These are phyloP conservation scores for Crambe crambe DNA, from an alignment of 37 sponge, comb jelly and placozoan genomes.

Conservation along the genomic window DNA sequence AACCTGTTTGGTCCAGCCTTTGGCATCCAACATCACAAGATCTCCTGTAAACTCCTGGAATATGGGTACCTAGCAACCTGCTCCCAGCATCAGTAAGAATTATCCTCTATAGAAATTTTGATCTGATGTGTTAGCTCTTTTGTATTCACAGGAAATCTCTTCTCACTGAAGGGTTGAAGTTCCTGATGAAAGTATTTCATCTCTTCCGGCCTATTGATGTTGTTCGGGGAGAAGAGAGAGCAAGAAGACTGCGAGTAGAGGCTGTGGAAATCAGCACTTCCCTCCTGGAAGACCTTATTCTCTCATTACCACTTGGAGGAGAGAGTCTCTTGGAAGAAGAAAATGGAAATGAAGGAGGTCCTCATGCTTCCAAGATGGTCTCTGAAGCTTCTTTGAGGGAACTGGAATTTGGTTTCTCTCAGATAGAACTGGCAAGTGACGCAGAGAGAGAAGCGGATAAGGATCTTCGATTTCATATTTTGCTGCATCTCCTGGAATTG, in stretches of 20 bases:
- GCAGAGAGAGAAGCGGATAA: constrained; percentile 53
- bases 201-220: constrained; percentile 52
- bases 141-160: constrained; percentile 48
- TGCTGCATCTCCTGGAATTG: constrained; percentile 46
- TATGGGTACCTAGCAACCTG: constrained; percentile 62
- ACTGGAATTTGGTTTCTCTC: neutral
- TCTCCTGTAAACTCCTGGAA: constrained; percentile 59
- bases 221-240: constrained; percentile 8
- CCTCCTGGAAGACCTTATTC: constrained; percentile 13
- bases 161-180: constrained; percentile 49
- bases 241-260: neutral
- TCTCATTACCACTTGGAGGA: constrained; percentile 8
- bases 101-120: neutral
- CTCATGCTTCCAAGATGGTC: neutral
- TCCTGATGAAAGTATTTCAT: constrained; percentile 42
- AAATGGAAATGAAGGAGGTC: neutral
- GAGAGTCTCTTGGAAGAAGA: neutral
- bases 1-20: constrained; percentile 83
- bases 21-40: constrained; percentile 46
- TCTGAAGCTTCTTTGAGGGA: neutral
- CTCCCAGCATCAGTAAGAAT: constrained; percentile 58
- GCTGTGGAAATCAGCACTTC: constrained; percentile 1
- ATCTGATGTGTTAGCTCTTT: neutral
- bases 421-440: constrained; percentile 5
- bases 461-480: constrained; percentile 19